Percentiles rank a stretch among this genome's conserved stretches.
phyloP scores from a whole-genome alignment of 2,113 vertebrate genomes.

The Toxotes chatareus region DNA sequence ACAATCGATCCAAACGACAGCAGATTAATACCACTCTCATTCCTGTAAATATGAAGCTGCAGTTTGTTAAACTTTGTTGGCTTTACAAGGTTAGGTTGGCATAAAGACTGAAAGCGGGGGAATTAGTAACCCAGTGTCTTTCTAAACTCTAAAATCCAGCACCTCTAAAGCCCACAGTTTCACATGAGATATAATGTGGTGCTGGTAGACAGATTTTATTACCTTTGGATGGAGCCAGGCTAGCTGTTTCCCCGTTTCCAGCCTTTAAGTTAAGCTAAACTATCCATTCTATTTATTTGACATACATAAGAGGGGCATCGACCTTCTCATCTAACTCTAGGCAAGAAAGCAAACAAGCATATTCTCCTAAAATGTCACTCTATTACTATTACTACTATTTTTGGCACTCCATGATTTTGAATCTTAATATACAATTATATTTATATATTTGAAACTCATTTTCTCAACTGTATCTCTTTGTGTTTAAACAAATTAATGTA shows the following conservation, averaged over 20 bases:
- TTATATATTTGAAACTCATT: neutral
- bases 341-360: neutral
- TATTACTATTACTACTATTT: neutral
- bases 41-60: neutral
- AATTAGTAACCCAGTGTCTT: neutral
- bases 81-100: neutral
- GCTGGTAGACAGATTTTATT: neutral
- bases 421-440: neutral
- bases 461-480: neutral
- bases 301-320: neutral
- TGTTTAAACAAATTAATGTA: slow-evolving; percentile 2
- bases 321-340: neutral
- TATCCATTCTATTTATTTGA: neutral
- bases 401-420: neutral
- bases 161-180: no score
- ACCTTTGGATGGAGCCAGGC: neutral
- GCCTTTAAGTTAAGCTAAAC: neutral
- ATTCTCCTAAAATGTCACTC: neutral
- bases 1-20: neutral
- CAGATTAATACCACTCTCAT: neutral
- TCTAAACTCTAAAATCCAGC: neutral
- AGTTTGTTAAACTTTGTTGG: neutral
- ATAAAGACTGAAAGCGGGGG: neutral
- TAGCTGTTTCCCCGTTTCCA: neutral
- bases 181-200: neutral